A percentile compares a stretch with the other conserved stretches of the same genome.
phyloP scores from a whole-genome alignment of 92 coral and sea anemone species.

The Micromussa lordhowensis region DNA sequence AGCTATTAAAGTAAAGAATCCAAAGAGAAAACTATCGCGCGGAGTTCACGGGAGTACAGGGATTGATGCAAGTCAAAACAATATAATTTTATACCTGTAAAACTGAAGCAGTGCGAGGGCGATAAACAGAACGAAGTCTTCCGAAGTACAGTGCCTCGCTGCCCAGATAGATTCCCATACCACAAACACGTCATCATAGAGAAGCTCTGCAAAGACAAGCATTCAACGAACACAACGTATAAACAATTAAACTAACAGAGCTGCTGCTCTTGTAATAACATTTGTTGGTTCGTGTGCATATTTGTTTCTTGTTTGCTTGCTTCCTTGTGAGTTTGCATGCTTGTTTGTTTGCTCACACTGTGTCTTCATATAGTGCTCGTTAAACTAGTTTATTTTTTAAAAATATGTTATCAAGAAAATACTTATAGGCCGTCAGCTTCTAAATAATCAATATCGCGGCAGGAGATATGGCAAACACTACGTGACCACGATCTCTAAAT shows the following conservation, averaged over 20 bases:
- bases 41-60: background rate
- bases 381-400: no score
- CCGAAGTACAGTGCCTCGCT: conserved; percentile 88
- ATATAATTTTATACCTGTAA: conserved; percentile 73
- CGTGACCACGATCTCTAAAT: no score
- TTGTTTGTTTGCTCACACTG: background rate
- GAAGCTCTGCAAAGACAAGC: conserved; percentile 64
- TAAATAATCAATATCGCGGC: no score
- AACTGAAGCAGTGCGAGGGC: conserved; percentile 95
- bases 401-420: no score
- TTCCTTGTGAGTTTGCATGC: background rate
- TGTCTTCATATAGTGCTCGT: background rate
- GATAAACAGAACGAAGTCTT: conserved; percentile 96
- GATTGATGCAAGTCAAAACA: background rate
- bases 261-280: background rate
- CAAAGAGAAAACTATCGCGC: background rate
- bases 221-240: background rate
- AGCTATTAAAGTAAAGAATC: background rate
- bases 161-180: conserved; percentile 99
- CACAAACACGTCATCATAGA: conserved; percentile 90
- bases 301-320: background rate
- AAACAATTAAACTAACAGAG: background rate
- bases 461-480: no score
- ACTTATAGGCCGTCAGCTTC: no score
- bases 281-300: background rate